Evolutionary conservation across 2,888 invertebrate species (phyloP), one percentile per base, ranked within the genome.

Genomic region (Hartigia nigra): DNA sequence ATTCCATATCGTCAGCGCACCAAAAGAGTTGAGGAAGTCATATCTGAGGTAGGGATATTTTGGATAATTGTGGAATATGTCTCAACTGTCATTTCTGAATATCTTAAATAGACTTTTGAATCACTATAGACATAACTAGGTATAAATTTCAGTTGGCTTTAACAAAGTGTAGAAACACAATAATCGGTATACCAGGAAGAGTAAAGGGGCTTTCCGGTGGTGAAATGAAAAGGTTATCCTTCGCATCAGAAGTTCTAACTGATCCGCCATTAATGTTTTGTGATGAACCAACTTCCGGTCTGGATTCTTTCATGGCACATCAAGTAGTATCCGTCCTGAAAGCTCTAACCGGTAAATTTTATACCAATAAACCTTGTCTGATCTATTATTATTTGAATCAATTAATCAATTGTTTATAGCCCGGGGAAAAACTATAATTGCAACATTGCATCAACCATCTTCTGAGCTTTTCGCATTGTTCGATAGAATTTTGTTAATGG

Each of bases 261-360:
- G 97, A 99, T 92, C 99, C 99, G 0, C 96, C 97, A 0, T 92
- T 99, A 74, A 95, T 99, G 94, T 98, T 99, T 90, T 98, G 98
- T 90, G 99, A 99, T 88, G 99, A 99, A 88, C 99, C 99, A 0
- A 99, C 99, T 0, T 98, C 98, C 0, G 98, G 99, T 1, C 93
- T 99, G 79, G 99, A 99, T 92, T 98, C 98, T 0, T 98, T 97
- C 88, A 99, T 98, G 98, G 99, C 99, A 0, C 96, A 97, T 89
- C 98, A 96, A 91, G 97, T 99, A 3, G 95, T 92, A 12, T 89
- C 94, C 91, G 94, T 94, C 76, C 92, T 96, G 72, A 96, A 96
- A 91, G 94, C 94, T 70, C 92, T 96, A 79, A 95, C 96, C 1
- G 55, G 55, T 55, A 55, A 55, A 23, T 55, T 55, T 55, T 23